Evolutionary conservation across 2,113 vertebrate species (phyloP).

Genomic region (Podilymbus podiceps): DNA sequence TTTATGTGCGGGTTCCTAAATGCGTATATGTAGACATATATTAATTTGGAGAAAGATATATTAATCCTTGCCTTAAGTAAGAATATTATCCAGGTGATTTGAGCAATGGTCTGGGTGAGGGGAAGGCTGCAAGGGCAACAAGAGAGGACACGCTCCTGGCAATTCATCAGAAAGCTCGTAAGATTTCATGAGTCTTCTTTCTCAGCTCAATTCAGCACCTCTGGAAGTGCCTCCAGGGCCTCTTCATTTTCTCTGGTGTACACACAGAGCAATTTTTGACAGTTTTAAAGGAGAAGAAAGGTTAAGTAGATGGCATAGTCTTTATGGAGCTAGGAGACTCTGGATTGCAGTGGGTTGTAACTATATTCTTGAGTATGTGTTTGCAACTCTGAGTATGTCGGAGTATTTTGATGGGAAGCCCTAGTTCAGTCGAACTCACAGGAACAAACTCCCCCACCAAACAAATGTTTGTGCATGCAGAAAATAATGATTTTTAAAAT

Average conservation of each 20-base stretch:
- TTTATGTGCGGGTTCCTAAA: background rate
- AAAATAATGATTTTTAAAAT: background rate
- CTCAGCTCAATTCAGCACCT: background rate
- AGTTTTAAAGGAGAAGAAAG: background rate
- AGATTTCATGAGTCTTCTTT: background rate
- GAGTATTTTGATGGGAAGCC: background rate
- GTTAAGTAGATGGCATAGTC: background rate
- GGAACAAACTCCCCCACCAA: background rate
- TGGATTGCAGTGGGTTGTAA: background rate
- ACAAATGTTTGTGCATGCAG: background rate
- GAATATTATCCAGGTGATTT: slow-evolving; percentile 13
- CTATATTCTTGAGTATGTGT: background rate
- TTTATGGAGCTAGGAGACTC: background rate
- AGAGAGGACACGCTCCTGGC: background rate
- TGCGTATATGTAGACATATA: background rate
- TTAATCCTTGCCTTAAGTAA: slow-evolving; percentile 23
- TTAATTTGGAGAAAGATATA: background rate
- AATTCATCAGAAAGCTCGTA: background rate
- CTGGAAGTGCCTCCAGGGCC: background rate
- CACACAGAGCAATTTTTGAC: background rate
- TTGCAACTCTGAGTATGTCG: background rate
- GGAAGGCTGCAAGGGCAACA: background rate
- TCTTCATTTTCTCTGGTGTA: background rate
- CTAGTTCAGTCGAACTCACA: background rate
- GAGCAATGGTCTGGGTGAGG: background rate